Evolutionary conservation across 2,113 vertebrate genomes (phyloP), one percentile per base, ranked within the genome.

Genomic region (Microcebus ravelobensis): DNA sequence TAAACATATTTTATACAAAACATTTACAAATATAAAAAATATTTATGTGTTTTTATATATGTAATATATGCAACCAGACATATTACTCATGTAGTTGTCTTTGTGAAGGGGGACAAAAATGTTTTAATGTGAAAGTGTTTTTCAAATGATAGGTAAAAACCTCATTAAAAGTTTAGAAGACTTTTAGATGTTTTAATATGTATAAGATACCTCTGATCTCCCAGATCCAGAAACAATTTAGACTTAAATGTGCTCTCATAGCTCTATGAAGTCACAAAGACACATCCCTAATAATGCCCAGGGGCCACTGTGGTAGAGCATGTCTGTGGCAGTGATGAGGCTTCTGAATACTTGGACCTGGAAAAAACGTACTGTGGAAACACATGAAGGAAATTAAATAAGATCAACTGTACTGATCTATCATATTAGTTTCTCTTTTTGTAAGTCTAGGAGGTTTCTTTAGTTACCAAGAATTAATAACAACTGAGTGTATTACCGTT

Each of bases 221-320:
- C 12, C 9, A 80, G 29, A 80, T 67, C 57, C 48, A 73, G 70
- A 34, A 85, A 27, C 6, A 68, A 50, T 14, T 80, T 45, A 74
- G n/a, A 39, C 8, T 14, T 68, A 2, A 57, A 36, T 50, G 17
- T 20, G 20, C 70, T 39, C n/a, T 86, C 39, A 50, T 21, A 13
- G 27, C 55, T 88, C 39, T 42, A 14, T 61, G 10, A 12, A 61
- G 71, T 88, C n/a, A 27, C 63, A 65, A 36, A 73, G 48, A 67
- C 4, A 39, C 2, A 8, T 17, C 39, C 50, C 4, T 42, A 42
- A 23, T 8, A 68, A 12, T 31, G 8, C 25, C 36, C 21, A 36
- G 23, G 18, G 57, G 20, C 8, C 18, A 8, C 25, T 10, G 4
- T 0, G 7, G 5, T 20, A 0, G 6, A 23, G 10, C 15, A 31